phyloP scores from a whole-genome alignment of 2,888 invertebrate genomes.

The Chrysina gloriosa region DNA sequence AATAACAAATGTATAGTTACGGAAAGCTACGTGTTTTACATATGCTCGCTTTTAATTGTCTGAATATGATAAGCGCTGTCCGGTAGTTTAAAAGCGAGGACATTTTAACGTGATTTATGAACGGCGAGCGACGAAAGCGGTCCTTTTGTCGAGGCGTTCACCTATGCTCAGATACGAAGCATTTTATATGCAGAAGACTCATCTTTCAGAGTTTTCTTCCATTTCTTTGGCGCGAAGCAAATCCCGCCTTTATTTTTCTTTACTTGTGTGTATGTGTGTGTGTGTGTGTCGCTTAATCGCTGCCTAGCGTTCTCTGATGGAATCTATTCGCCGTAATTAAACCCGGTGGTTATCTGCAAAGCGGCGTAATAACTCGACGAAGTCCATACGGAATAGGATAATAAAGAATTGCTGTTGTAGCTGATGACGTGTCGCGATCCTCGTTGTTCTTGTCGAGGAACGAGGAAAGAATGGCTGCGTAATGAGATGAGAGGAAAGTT shows the following conservation, averaged over 20 bases:
- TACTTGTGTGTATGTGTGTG: neutral
- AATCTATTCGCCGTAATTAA: constrained; percentile 20
- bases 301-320: neutral
- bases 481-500: constrained; percentile 24
- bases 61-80: constrained; percentile 51
- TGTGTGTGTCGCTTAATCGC: neutral
- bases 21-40: constrained; percentile 55
- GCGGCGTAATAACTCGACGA: constrained; percentile 7
- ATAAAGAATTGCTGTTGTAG: constrained; percentile 10
- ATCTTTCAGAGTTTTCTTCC: neutral
- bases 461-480: neutral
- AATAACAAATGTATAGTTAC: constrained; percentile 45
- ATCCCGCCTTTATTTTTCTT: too few species aligned
- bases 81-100: constrained; percentile 47
- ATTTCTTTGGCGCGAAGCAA: neutral
- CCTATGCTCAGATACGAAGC: constrained; percentile 39
- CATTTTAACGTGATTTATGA: constrained; percentile 50
- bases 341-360: constrained; percentile 17
- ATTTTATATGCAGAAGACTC: neutral
- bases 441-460: neutral
- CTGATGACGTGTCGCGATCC: constrained; percentile 4
- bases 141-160: constrained; percentile 50
- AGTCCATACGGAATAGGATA: constrained; percentile 1
- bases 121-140: constrained; percentile 43
- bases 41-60: constrained; percentile 54